phyloP scores from a whole-genome alignment of 2,113 vertebrate genomes.

The Mormoops blainvillei region DNA sequence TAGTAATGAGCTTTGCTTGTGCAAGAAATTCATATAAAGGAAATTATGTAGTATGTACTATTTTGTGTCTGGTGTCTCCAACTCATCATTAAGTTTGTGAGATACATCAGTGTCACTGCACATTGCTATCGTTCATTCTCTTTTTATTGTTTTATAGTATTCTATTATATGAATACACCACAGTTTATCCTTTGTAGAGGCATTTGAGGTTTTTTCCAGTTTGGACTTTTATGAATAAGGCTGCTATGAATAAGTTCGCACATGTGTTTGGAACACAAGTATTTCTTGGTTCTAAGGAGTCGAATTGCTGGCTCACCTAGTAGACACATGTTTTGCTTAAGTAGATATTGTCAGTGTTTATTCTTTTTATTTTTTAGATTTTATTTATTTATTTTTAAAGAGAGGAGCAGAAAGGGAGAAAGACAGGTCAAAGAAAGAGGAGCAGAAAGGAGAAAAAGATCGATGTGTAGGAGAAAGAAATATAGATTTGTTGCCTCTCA shows the following conservation, averaged over 20 bases:
- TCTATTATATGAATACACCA: not conserved
- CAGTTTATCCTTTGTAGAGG: not conserved
- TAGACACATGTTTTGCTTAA: not conserved
- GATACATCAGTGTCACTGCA: not conserved
- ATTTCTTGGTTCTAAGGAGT: not conserved
- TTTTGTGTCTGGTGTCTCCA: constrained; percentile 1
- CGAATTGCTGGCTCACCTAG: not conserved
- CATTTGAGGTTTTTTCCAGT: not conserved
- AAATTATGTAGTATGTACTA: not conserved
- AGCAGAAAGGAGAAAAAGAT: too few species aligned
- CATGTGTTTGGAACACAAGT: not conserved
- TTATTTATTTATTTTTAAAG: too few species aligned
- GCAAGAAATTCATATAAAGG: not conserved
- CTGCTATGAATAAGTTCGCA: not conserved
- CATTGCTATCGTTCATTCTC: not conserved
- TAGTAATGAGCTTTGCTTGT: not conserved
- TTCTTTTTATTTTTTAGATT: too few species aligned
- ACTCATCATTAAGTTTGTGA: not conserved
- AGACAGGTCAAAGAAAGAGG: too few species aligned
- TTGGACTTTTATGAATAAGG: not conserved
- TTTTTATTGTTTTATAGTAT: not conserved
- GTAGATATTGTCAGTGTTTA: not conserved
- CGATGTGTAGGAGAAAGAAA: too few species aligned
- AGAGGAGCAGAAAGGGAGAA: too few species aligned
- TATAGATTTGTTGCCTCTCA: too few species aligned